A percentile compares a stretch with the other conserved stretches of the same genome.
Evolutionary conservation across 2,888 invertebrate species (phyloP).

Genomic region (Tillus elongatus): DNA sequence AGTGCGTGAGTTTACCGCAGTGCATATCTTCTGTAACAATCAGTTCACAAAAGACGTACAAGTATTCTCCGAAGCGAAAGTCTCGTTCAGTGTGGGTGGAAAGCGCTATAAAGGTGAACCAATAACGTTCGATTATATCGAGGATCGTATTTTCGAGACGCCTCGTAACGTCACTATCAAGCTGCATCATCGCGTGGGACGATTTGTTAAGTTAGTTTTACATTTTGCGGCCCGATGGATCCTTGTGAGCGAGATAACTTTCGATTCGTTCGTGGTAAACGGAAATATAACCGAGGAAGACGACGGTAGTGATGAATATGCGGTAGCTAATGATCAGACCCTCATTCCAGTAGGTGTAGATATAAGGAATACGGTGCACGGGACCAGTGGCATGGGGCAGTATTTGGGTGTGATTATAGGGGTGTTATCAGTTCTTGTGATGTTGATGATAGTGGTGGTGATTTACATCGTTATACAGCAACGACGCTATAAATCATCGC

Average conservation of each 20-base stretch:
- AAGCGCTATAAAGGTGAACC: conserved; percentile 68
- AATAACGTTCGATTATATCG: conserved; percentile 60
- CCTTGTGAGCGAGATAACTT: conserved; percentile 81
- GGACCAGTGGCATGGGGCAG: conserved; percentile 34
- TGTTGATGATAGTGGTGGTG: conserved; percentile 37
- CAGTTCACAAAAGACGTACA: conserved; percentile 76
- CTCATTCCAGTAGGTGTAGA: conserved; percentile 20
- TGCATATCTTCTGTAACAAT: conserved; percentile 77
- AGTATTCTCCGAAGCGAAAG: conserved; percentile 71
- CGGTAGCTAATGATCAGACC: conserved; percentile 30
- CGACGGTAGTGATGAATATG: conserved; percentile 24
- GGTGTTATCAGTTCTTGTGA: conserved; percentile 35
- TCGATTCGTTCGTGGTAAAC: conserved; percentile 53
- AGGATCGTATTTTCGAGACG: conserved; percentile 70
- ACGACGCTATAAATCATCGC: conserved; percentile 22
- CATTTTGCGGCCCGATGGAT: conserved; percentile 79
- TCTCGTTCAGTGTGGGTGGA: conserved; percentile 76
- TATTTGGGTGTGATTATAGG: conserved; percentile 40
- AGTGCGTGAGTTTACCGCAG: conserved; percentile 75
- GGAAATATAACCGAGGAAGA: conserved; percentile 39
- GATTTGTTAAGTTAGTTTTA: conserved; percentile 68
- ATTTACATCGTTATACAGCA: conserved; percentile 38
- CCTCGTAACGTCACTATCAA: conserved; percentile 75
- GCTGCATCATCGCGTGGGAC: conserved; percentile 71
- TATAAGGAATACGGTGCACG: conserved; percentile 34